Evolutionary conservation across 2,797 vertebrate genomes (phyloP).

Genomic region (Phrynocephalus forsythii): DNA sequence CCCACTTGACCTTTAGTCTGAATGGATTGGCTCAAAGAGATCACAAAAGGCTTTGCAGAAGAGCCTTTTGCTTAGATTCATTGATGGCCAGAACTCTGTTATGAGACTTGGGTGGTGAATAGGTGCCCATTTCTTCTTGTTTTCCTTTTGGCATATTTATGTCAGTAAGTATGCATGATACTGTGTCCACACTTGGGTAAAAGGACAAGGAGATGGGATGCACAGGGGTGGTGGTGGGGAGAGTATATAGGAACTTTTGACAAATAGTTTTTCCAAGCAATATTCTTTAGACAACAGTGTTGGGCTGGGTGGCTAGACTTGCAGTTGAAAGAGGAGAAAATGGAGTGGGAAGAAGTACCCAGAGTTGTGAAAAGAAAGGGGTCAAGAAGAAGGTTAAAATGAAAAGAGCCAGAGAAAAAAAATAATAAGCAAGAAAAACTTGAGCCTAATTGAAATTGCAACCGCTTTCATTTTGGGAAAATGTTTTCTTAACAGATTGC

Average conservation of each 20-base stretch:
- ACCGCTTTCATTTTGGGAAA: constrained; percentile 83
- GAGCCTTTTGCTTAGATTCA: constrained; percentile 44
- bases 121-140: constrained; percentile 49
- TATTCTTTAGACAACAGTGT: constrained; percentile 34
- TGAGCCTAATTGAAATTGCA: constrained; percentile 81
- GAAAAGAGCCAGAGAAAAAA: constrained; percentile 14
- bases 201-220: constrained; percentile 16
- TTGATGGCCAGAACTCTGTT: constrained; percentile 47
- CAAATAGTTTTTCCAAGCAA: not conserved
- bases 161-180: constrained; percentile 42
- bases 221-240: not conserved
- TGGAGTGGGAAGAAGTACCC: not conserved
- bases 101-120: constrained; percentile 25
- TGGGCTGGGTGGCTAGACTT: constrained; percentile 15
- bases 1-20: constrained; percentile 81
- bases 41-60: constrained; percentile 64
- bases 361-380: not conserved
- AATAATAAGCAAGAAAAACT: constrained; percentile 8
- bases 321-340: not conserved
- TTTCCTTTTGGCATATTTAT: constrained; percentile 59
- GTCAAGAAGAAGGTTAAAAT: constrained; percentile 15
- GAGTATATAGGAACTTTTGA: not conserved
- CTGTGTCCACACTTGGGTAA: constrained; percentile 29
- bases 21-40: constrained; percentile 60
- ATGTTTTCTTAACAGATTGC: constrained; percentile 86